phyloP scores from a whole-genome alignment of 2,888 invertebrate species.

The Hermaeophaga mercurialis region DNA sequence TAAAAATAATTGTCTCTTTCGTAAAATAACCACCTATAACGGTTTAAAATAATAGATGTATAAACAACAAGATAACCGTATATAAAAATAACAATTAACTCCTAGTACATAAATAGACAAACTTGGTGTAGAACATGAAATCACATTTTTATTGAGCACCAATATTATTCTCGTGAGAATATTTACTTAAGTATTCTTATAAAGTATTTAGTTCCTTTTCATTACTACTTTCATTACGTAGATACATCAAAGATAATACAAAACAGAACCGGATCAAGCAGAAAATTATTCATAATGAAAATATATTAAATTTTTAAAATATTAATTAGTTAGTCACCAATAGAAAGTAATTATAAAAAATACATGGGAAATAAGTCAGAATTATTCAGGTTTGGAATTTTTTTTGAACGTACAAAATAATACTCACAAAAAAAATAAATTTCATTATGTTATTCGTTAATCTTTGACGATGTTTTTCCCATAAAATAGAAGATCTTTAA shows the following conservation, averaged over 20 bases:
- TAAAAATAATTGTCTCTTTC: neutral
- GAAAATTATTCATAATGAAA: neutral
- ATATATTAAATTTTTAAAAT: no score
- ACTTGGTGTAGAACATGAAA: neutral
- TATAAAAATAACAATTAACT: neutral
- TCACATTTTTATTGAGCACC: neutral
- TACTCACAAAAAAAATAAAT: no score
- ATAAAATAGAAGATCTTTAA: no score
- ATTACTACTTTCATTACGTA: constrained; percentile 14
- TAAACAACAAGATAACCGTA: neutral
- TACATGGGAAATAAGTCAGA: no score
- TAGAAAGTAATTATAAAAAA: no score
- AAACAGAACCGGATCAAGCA: neutral
- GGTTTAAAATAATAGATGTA: neutral
- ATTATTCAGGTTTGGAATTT: no score
- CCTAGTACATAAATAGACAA: neutral
- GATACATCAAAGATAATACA: neutral
- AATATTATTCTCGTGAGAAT: constrained; percentile 14
- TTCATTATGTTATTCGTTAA: no score
- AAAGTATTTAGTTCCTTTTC: constrained; percentile 18
- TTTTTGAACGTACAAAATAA: no score
- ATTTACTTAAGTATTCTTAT: neutral
- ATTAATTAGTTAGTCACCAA: no score
- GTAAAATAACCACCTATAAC: neutral
- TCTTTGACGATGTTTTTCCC: no score